phyloP scores from a whole-genome alignment of 2,113 vertebrate species.

The Eulacestoma nigropectus region DNA sequence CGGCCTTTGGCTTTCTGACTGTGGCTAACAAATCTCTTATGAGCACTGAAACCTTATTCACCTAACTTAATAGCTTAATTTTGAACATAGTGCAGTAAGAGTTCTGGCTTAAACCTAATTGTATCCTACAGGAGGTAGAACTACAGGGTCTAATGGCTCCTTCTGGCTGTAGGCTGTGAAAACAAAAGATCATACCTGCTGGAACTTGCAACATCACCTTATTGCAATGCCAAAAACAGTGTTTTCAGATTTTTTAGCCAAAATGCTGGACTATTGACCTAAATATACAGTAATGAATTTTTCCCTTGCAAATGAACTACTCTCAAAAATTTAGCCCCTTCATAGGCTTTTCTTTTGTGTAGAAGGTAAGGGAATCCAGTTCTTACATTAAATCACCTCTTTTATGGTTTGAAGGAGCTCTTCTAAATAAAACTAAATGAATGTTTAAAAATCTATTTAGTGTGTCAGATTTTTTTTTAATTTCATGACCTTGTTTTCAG shows the following conservation, averaged over 20 bases:
- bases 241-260: background rate
- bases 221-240: background rate
- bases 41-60: background rate
- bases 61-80: background rate
- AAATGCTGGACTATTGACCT: background rate
- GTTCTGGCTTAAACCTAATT: background rate
- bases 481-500: background rate
- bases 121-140: background rate
- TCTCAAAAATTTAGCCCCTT: background rate
- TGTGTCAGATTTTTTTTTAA: background rate
- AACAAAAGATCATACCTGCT: background rate
- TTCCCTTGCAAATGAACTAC: background rate
- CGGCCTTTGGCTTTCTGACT: background rate
- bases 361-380: background rate
- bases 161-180: background rate
- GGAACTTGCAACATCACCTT: background rate
- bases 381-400: background rate
- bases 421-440: background rate
- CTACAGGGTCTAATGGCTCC: background rate
- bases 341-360: background rate
- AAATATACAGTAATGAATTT: background rate
- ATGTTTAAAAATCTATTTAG: background rate
- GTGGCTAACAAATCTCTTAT: background rate
- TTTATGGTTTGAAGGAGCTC: background rate
- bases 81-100: background rate